A percentile compares a stretch with the other conserved stretches of the same genome.
Conservation (phyloP, 1,140 invertebrate species). For the Nilaparvata lugens region DNA sequence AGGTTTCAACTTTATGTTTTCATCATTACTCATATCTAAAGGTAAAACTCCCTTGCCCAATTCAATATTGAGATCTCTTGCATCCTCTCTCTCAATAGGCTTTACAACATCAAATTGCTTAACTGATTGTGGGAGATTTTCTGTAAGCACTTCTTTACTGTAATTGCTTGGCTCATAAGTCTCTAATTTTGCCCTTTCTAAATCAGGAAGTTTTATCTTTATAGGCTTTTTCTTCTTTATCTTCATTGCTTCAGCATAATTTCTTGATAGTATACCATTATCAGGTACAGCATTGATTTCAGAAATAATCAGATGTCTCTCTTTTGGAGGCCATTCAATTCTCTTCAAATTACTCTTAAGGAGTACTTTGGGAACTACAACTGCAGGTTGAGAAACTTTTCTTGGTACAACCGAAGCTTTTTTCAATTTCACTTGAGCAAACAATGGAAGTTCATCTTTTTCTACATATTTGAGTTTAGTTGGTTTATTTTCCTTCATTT, state of each 20-base stretch:
- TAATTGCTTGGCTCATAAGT: constrained; percentile 22
- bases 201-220: constrained; percentile 27
- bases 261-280: constrained; percentile 33
- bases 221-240: constrained; percentile 31
- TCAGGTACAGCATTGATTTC: constrained; percentile 25
- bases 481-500: constrained; percentile 25
- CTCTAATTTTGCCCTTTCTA: constrained; percentile 24
- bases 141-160: background rate
- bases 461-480: constrained; percentile 23
- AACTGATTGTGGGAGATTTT: background rate
- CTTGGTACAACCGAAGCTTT: constrained; percentile 42
- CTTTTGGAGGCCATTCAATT: constrained; percentile 33
- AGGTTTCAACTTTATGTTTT: constrained; percentile 29
- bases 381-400: constrained; percentile 38
- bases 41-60: constrained; percentile 24
- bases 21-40: constrained; percentile 24
- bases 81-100: constrained; percentile 40
- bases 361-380: constrained; percentile 48
- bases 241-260: constrained; percentile 33
- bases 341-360: constrained; percentile 51
- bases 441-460: constrained; percentile 41
- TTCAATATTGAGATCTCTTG: constrained; percentile 42
- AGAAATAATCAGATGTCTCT: constrained; percentile 24
- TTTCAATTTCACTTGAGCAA: constrained; percentile 51
- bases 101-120: constrained; percentile 12